Base-by-base conservation (phyloP, 1,140 invertebrate genomes). In the Drepana arcuata region DNA sequence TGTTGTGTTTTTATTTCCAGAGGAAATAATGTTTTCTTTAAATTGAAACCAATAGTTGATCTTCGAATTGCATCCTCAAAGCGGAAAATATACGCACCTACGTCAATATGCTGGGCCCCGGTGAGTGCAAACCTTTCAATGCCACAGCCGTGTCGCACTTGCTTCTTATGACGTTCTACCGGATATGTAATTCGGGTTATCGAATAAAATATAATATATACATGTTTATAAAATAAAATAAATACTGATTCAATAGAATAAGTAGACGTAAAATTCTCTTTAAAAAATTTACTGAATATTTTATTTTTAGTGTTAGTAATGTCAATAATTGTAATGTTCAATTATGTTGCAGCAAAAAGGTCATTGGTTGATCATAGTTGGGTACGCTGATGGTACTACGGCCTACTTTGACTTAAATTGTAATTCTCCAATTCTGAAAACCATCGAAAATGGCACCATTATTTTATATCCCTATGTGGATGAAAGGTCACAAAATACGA, bases 341-440 rank as follows among this genome's bases (percentile, higher is more conserved):
- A n/a, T 37, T 37, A 21, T 15, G 41, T 75, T 68, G 11, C 40
- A 84, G 81, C 49, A 70, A 59, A 72, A 67, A 50, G 73, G 63
- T 1, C 75, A 84, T 41, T 77, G 74, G n/a, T 64, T 80, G 12
- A 78, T 92, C 18, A 81, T 84, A 15, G 89, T 86, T 14, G 89
- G 89, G 5, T 90, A 88, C 61, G 81, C 86, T 0, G 88, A 89
- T 64, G 90, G 90, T 2, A 83, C 86, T 3, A 79, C 88, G 2
- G 88, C 87, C 2, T 47, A 88, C 1, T 92, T 86, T 79, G 69
- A 90, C 65, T 41, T 91, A 1, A 64, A 50, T 5, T 66, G 59
- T 2, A 65, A 75, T n/a, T 88, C 86, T 2, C 79, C 85, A 4
- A 41, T 90, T 7, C 53, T 89, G 10, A 54, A 48, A n/a, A 57